A percentile compares a stretch with the other conserved stretches of the same genome.
phyloP scores from a whole-genome alignment of 37 sponge, comb jelly and placozoan species.

The Amphimedon queenslandica region DNA sequence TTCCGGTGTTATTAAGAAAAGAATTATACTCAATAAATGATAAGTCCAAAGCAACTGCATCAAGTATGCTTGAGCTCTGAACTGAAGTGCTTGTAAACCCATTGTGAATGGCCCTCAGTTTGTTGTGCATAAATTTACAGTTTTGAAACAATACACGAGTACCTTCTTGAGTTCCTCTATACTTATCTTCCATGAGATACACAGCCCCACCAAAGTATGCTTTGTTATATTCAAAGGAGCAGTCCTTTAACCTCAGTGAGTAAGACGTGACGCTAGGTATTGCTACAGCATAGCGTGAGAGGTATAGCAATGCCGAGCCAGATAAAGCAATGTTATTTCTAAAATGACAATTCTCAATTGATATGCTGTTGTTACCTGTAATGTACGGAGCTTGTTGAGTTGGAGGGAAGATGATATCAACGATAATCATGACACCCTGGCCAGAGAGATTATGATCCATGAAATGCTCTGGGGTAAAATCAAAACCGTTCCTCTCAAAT shows the following conservation, averaged over 20 bases:
- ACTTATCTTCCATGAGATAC: conserved; percentile 18
- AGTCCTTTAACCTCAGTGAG: conserved; percentile 4
- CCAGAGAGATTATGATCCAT: background rate
- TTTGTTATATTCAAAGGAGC: conserved; percentile 18
- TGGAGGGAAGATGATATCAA: background rate
- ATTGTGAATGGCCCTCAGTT: background rate
- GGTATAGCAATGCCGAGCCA: conserved; percentile 5
- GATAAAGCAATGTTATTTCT: conserved; percentile 5
- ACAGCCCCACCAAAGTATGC: conserved; percentile 23
- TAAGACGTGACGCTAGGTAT: background rate
- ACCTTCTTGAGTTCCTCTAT: conserved; percentile 16
- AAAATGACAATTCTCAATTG: conserved; percentile 4
- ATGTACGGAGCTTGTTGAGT: background rate
- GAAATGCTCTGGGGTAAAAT: background rate
- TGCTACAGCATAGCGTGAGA: conserved; percentile 7
- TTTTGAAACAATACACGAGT: conserved; percentile 8
- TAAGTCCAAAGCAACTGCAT: conserved; percentile 6
- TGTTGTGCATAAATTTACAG: conserved; percentile 11
- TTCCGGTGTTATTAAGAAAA: conserved; percentile 24
- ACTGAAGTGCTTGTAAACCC: background rate
- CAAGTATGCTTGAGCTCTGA: conserved; percentile 11
- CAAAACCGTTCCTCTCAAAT: conserved; percentile 17
- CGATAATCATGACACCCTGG: background rate
- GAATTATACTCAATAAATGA: conserved; percentile 18
- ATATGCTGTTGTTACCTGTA: background rate